Conservation (phyloP, 2,888 invertebrate genomes). For the Chirona hameri region DNA sequence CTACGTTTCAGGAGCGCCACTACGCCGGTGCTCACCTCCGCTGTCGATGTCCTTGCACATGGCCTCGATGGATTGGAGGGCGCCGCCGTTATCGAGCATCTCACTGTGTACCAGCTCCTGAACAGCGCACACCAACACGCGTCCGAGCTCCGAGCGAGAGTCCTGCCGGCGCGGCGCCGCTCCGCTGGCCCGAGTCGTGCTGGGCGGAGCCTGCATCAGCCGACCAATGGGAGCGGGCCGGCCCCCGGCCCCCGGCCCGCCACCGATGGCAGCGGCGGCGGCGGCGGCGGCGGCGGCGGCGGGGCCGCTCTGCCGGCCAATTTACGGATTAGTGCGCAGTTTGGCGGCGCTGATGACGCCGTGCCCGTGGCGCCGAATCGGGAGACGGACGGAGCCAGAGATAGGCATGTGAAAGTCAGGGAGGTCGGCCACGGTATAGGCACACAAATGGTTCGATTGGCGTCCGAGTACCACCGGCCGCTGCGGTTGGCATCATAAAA, state of each 20-base stretch:
- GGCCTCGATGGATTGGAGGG: constrained; percentile 22
- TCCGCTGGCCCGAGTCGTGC: not conserved
- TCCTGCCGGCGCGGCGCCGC: not conserved
- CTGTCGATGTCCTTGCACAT: constrained; percentile 28
- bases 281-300: not conserved
- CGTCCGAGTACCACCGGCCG: too few species aligned
- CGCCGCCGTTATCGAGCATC: not conserved
- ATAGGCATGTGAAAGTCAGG: too few species aligned
- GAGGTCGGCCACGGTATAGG: too few species aligned
- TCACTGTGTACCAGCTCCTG: too few species aligned
- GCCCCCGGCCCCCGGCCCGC: not conserved
- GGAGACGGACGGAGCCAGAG: too few species aligned
- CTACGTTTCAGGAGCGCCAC: too few species aligned
- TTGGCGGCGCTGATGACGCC: too few species aligned
- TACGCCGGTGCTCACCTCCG: not conserved
- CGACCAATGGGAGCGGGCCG: not conserved
- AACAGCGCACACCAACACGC: too few species aligned
- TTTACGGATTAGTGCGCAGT: not conserved
- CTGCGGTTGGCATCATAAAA: too few species aligned
- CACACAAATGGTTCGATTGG: too few species aligned
- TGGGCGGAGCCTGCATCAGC: not conserved
- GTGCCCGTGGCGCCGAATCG: too few species aligned
- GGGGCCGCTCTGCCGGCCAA: not conserved
- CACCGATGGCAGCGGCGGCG: not conserved
- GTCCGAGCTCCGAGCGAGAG: too few species aligned